phyloP scores from a whole-genome alignment of 2,888 invertebrate genomes.

The Orchesellides sinensis region DNA sequence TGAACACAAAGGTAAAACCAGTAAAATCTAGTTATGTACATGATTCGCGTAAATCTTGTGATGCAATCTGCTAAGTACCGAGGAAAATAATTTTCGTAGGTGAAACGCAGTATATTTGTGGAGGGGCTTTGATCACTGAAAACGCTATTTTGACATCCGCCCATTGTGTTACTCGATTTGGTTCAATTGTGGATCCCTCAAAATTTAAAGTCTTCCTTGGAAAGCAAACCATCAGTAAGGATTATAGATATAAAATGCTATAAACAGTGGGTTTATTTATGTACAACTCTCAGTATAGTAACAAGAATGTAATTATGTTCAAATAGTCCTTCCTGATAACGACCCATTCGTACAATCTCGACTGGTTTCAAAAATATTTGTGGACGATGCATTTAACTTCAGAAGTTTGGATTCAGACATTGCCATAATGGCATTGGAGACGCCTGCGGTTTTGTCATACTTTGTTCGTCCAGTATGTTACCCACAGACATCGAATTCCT shows the following conservation, averaged over 20 bases:
- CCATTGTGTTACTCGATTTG: slow-evolving; percentile 72
- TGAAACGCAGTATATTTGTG: slow-evolving; percentile 77
- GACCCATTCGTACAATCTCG: slow-evolving; percentile 73
- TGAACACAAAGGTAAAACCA: slow-evolving; percentile 73
- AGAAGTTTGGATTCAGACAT: slow-evolving; percentile 79
- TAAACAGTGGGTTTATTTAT: too few species aligned
- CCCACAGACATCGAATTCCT: slow-evolving; percentile 73
- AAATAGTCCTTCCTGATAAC: slow-evolving; percentile 68
- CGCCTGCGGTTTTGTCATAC: slow-evolving; percentile 77
- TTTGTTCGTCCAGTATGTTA: slow-evolving; percentile 79
- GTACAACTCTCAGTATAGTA: not conserved
- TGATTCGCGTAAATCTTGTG: not conserved
- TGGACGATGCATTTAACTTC: slow-evolving; percentile 73
- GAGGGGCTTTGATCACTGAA: slow-evolving; percentile 79
- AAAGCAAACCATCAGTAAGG: slow-evolving; percentile 71
- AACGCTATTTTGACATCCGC: slow-evolving; percentile 77
- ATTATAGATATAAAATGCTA: not conserved
- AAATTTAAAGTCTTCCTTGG: slow-evolving; percentile 70
- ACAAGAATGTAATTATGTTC: not conserved
- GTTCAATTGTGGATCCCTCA: slow-evolving; percentile 67
- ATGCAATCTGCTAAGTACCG: not conserved
- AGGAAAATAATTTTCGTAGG: slow-evolving; percentile 35
- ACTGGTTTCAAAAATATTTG: slow-evolving; percentile 67
- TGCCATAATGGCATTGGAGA: slow-evolving; percentile 78
- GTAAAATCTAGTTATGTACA: too few species aligned